These are phyloP conservation scores for Epiperipatus broadwayi DNA, from an alignment of 2,888 invertebrate species.

Conservation along the genomic window DNA sequence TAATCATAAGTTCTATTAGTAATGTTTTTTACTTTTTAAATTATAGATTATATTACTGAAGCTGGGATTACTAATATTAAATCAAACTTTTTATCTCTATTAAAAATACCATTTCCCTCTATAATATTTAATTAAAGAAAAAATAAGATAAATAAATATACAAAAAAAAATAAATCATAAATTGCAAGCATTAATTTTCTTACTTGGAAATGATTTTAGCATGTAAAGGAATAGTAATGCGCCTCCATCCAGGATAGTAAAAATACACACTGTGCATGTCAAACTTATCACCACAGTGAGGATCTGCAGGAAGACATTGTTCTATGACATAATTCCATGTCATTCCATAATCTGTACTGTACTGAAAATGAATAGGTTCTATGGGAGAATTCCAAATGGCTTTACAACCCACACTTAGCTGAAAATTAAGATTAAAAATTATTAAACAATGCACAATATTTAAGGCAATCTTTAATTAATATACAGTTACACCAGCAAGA, in stretches of 20 bases:
- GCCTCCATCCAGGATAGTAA: slow-evolving; percentile 17
- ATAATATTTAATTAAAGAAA: too few relatives aligned
- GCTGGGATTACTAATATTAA: too few relatives aligned
- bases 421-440: too few relatives aligned
- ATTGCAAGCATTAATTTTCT: not conserved
- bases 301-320: slow-evolving; percentile 23
- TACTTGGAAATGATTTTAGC: slow-evolving; percentile 16
- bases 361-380: slow-evolving; percentile 25
- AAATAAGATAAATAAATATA: not conserved
- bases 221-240: slow-evolving; percentile 14
- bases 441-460: too few relatives aligned
- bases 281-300: slow-evolving; percentile 21
- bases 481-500: too few relatives aligned
- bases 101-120: too few relatives aligned
- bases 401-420: slow-evolving; percentile 25
- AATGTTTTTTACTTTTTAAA: too few relatives aligned
- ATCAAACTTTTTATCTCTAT: too few relatives aligned
- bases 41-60: too few relatives aligned
- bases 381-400: slow-evolving; percentile 21
- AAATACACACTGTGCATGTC: slow-evolving; percentile 23
- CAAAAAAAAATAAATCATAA: not conserved
- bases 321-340: slow-evolving; percentile 24
- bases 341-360: slow-evolving; percentile 26
- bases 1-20: too few relatives aligned
- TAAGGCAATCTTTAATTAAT: too few relatives aligned